Percentiles rank a stretch among this genome's conserved stretches.
phyloP scores from a whole-genome alignment of 1,140 invertebrate genomes.

The Phenacoccus solenopsis region DNA sequence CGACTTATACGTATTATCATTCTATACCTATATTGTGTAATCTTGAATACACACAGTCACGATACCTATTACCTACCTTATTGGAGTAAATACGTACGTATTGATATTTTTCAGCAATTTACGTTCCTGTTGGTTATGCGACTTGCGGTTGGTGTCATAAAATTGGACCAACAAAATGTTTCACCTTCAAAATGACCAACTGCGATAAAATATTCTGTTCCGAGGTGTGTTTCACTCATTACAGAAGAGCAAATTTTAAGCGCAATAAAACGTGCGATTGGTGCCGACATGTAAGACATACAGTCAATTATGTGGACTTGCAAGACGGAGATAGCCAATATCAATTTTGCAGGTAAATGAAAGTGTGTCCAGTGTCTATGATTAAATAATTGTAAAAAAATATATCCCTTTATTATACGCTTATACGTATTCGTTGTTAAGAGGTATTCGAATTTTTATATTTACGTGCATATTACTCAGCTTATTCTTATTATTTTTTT shows the following conservation, averaged over 20 bases:
- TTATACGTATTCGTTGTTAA: no score
- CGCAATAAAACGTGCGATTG: slow-evolving; percentile 86
- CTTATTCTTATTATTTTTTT: slow-evolving; percentile 19
- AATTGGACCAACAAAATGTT: slow-evolving; percentile 33
- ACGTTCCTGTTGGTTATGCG: slow-evolving; percentile 27
- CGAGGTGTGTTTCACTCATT: slow-evolving; percentile 78
- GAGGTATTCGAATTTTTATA: no score
- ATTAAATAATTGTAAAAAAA: no score
- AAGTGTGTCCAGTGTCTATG: no score
- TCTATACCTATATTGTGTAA: no score
- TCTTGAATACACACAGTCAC: no score
- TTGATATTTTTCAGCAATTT: background rate
- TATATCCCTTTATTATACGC: no score
- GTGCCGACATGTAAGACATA: slow-evolving; percentile 79
- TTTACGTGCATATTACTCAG: no score
- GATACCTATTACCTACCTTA: no score
- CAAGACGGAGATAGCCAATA: slow-evolving; percentile 63
- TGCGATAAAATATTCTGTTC: slow-evolving; percentile 55
- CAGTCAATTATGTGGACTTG: slow-evolving; percentile 84
- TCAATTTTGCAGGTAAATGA: slow-evolving; percentile 51
- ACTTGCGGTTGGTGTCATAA: slow-evolving; percentile 43
- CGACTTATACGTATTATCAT: no score
- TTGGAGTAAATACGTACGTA: no score
- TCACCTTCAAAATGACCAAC: slow-evolving; percentile 32
- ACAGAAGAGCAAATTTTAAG: slow-evolving; percentile 73